These are phyloP conservation scores for Sebastes melanostomus DNA, from an alignment of 2,797 vertebrate species.

Conservation along the genomic window DNA sequence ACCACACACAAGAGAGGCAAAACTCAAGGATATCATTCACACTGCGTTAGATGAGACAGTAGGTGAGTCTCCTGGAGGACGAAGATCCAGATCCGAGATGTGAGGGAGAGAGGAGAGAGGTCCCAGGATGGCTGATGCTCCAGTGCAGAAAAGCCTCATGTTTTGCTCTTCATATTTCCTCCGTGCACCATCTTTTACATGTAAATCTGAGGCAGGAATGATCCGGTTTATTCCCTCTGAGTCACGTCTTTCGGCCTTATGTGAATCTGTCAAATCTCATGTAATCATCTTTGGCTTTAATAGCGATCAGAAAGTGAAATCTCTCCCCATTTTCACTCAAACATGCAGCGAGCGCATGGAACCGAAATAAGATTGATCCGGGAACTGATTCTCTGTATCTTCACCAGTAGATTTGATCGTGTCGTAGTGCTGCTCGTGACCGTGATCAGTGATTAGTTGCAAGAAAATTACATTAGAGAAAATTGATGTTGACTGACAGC, in stretches of 20 bases:
- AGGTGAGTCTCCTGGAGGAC: not conserved
- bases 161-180: not conserved
- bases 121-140: not conserved
- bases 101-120: not conserved
- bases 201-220: not conserved
- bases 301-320: slow-evolving; percentile 24
- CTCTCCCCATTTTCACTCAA: slow-evolving; percentile 23
- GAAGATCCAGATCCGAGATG: not conserved
- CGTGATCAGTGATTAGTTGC: not conserved
- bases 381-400: not conserved
- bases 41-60: not conserved
- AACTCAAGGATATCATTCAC: not conserved
- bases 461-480: slow-evolving; percentile 4
- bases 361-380: slow-evolving; percentile 1
- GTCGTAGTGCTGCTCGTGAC: not conserved
- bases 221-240: not conserved
- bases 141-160: not conserved
- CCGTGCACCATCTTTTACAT: not conserved
- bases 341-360: not conserved
- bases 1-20: not conserved
- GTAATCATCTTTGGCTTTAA: slow-evolving; percentile 18
- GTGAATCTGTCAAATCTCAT: slow-evolving; percentile 32
- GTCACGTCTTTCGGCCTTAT: not conserved
- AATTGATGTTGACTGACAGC: slow-evolving; percentile 30
- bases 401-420: not conserved